A percentile compares a stretch with the other conserved stretches of the same genome.
Evolutionary conservation across 1,140 invertebrate genomes (phyloP).

Genomic region (Drosophila nigrodunni): DNA sequence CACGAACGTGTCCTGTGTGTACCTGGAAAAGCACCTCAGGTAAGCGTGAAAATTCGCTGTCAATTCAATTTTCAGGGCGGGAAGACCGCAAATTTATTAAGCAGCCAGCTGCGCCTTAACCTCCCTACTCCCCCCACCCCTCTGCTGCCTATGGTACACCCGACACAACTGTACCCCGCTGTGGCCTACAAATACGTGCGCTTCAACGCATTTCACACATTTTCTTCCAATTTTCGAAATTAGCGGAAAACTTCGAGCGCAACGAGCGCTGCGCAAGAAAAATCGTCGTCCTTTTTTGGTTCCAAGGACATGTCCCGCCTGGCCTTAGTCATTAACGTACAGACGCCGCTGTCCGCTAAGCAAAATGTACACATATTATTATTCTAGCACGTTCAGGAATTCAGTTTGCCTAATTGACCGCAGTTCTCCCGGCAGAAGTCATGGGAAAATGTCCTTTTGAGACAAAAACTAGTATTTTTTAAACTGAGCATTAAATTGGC

Average conservation of each 20-base stretch:
- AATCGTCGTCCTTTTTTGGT: not conserved
- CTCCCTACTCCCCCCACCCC: not conserved
- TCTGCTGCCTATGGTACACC: no score
- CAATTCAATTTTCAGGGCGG: conserved; percentile 66
- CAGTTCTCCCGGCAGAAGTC: conserved; percentile 38
- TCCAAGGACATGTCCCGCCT: conserved; percentile 22
- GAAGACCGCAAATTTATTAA: conserved; percentile 82
- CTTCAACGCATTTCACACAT: conserved; percentile 58
- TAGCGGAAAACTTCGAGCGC: conserved; percentile 67
- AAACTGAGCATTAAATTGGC: conserved; percentile 14
- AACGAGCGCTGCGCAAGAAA: conserved; percentile 41
- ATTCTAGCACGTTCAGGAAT: conserved; percentile 26
- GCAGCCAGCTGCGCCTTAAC: conserved; percentile 48
- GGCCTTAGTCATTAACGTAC: conserved; percentile 31
- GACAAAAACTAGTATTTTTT: conserved; percentile 16
- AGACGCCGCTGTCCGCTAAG: conserved; percentile 25
- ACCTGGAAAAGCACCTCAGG: conserved; percentile 76
- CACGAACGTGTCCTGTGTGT: conserved; percentile 3
- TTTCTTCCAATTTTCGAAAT: conserved; percentile 53
- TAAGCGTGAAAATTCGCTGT: conserved; percentile 63
- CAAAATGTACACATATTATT: conserved; percentile 28
- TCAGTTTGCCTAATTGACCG: conserved; percentile 40
- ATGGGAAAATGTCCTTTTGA: conserved; percentile 29
- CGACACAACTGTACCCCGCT: not conserved
- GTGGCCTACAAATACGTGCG: conserved; percentile 59